These are phyloP conservation scores for Oenanthe oenanthe DNA, from an alignment of 2,113 vertebrate genomes.

Conservation along the genomic window DNA sequence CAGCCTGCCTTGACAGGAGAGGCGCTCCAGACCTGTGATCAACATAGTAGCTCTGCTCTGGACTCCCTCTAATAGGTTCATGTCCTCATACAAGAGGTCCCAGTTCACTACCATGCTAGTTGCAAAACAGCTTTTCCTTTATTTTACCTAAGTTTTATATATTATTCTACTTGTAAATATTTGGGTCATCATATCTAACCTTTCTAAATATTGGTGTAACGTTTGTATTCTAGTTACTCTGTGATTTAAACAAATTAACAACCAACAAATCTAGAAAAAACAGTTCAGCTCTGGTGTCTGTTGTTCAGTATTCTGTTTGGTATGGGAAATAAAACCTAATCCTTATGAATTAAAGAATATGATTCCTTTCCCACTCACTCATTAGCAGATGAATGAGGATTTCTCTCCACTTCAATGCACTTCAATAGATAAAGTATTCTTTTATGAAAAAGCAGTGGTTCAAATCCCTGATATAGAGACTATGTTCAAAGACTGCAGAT, in stretches of 20 bases:
- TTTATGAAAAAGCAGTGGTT: neutral
- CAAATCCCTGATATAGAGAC: neutral
- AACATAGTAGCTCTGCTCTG: neutral
- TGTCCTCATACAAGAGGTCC: neutral
- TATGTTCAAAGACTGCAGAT: neutral
- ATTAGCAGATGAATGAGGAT: neutral
- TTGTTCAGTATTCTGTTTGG: neutral
- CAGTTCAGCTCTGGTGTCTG: neutral
- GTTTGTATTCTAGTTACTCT: neutral
- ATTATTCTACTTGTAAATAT: neutral
- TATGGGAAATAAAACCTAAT: neutral
- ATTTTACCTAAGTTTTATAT: neutral
- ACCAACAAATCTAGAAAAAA: neutral
- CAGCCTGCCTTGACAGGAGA: neutral
- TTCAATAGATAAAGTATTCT: neutral
- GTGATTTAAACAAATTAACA: neutral
- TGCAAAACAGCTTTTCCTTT: neutral
- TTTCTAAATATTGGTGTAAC: neutral
- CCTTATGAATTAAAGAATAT: neutral
- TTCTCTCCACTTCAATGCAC: neutral
- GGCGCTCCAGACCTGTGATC: neutral
- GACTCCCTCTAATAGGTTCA: neutral
- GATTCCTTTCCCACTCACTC: neutral
- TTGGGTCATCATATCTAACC: neutral
- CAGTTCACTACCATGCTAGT: rapidly evolving